Evolutionary conservation across 1,140 invertebrate genomes (phyloP).

Genomic region (Tyrophagus putrescentiae): DNA sequence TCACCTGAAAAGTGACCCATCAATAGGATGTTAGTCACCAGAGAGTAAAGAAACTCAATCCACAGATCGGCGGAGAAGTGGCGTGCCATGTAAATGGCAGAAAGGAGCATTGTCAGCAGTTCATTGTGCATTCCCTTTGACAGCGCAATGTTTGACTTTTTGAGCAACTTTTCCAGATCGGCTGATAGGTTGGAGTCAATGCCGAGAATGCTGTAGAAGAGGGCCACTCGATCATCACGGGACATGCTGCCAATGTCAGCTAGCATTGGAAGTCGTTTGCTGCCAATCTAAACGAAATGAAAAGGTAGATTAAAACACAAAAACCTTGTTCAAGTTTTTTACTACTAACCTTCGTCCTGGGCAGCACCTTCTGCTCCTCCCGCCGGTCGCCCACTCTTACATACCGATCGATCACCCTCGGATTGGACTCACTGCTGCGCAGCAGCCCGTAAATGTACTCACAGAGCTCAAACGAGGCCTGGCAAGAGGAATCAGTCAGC

Average conservation of each 20-base stretch:
- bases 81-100: not conserved
- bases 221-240: not conserved
- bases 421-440: not conserved
- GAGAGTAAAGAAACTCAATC: slow-evolving; percentile 3
- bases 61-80: slow-evolving; percentile 4
- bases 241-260: not conserved
- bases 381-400: not conserved
- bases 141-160: no score
- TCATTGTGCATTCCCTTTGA: no score
- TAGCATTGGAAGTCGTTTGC: not conserved
- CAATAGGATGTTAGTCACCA: not conserved
- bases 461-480: not conserved
- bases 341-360: no score
- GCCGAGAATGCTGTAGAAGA: slow-evolving; percentile 4
- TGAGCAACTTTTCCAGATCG: no score
- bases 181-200: no score
- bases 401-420: slow-evolving; percentile 1
- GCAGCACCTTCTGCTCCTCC: not conserved
- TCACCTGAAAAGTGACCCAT: not conserved
- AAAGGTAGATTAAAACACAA: no score
- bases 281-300: not conserved
- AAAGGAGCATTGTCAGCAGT: not conserved
- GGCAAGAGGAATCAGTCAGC: not conserved
- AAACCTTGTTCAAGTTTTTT: no score
- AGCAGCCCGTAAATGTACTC: not conserved